Base-by-base conservation (phyloP, 1,140 invertebrate genomes). In the Druon quercuslanigerum region DNA sequence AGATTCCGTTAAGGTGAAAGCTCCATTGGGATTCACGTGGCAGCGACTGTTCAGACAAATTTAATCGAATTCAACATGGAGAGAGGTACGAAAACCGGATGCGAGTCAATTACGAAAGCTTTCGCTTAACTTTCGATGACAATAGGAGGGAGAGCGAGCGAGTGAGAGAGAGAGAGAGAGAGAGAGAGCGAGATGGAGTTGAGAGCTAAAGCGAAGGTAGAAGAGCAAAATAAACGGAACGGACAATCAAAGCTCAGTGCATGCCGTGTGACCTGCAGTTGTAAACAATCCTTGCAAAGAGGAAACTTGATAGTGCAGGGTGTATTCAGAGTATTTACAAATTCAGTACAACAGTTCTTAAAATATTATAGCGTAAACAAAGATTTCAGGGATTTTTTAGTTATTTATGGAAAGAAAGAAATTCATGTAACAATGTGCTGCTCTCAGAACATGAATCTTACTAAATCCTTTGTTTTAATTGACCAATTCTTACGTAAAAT, bases 201-300 rank as follows among this genome's bases (percentile, higher is more conserved):
- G 17, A 56, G 54, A 13, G 6, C 3, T 8, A 19, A 20, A 56
- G 17, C 4, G 54, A 8, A 20, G 20, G 40, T 40, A 40, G 60
- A 66, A 66, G 60, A 66, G 60, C 60, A 66, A 66, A 66, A 66
- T 66, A 66, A 66, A 66, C 25, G 20, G 14, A 66, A 66, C 60
- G 33, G 33, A 66, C 60, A 66, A 66, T 66, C 60, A 40, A 16
- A 66, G 60, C 40, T 66, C 60, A 66, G 13, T 46, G 13, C 60
- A 66, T 25, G 46, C 13, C 16, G 60, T 2, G 13, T 33, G 60
- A 66, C 60, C 60, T 66, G 14, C 40, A 40, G 60, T 66, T 40
- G 60, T 33, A 66, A 66, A 66, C 60, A 66, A 16, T 66, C 14
- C 14, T 66, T 40, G 25, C 13, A 66, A 66, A 25, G 25, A 40